Conservation (phyloP, 2,113 vertebrate genomes). For the Melanotaenia duboulayi region DNA sequence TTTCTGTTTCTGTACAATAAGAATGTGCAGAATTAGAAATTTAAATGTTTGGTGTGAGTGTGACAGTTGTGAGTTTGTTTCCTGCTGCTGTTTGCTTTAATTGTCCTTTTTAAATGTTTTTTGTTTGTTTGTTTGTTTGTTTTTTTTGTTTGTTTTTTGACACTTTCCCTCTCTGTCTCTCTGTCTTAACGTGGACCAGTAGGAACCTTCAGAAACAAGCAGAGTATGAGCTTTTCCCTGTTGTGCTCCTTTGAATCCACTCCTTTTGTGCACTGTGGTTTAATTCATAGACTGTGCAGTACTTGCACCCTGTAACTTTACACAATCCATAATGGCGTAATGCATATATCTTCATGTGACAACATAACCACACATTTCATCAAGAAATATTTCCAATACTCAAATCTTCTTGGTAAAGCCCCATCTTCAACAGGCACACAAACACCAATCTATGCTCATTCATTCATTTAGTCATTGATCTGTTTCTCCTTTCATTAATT, state of each 20-base stretch:
- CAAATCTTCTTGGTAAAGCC: conserved; percentile 18
- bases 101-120: conserved; percentile 41
- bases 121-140: too few relatives aligned
- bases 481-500: background rate
- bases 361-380: conserved; percentile 54
- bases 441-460: conserved; percentile 41
- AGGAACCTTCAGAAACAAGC: conserved; percentile 88
- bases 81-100: background rate
- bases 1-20: conserved; percentile 18
- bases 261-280: conserved; percentile 43
- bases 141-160: conserved; percentile 29
- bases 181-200: conserved; percentile 72
- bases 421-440: conserved; percentile 26
- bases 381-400: conserved; percentile 14
- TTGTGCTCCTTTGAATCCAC: conserved; percentile 67
- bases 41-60: conserved; percentile 1
- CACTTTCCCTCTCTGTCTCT: conserved; percentile 66
- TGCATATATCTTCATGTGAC: conserved; percentile 50
- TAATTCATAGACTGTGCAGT: conserved; percentile 49
- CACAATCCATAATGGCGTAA: conserved; percentile 59
- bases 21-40: background rate
- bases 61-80: conserved; percentile 26
- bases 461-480: conserved; percentile 51
- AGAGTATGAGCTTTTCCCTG: conserved; percentile 73
- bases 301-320: conserved; percentile 35